phyloP scores from a whole-genome alignment of 1,140 invertebrate species.

The Caerostris darwini region DNA sequence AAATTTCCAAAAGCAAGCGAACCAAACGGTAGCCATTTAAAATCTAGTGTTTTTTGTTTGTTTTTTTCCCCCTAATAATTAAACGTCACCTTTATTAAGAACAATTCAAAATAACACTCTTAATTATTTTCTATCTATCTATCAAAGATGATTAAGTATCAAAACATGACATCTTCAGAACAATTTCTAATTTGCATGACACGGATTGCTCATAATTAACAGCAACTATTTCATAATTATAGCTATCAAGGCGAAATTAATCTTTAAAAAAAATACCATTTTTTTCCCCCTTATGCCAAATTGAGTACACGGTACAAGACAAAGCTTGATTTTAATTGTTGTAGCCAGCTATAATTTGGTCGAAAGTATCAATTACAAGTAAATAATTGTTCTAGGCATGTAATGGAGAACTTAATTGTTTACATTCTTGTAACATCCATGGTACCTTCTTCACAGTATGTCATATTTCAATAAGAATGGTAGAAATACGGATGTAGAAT shows the following conservation, averaged over 20 bases:
- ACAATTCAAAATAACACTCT: too few relatives aligned
- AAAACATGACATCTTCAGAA: neutral
- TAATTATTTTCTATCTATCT: too few relatives aligned
- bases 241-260: neutral
- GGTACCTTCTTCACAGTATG: neutral
- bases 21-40: too few relatives aligned
- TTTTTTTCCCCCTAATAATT: too few relatives aligned
- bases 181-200: neutral
- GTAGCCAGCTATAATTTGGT: neutral
- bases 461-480: neutral
- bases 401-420: neutral
- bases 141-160: neutral
- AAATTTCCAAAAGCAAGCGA: too few relatives aligned
- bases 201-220: neutral
- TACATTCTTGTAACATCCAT: neutral
- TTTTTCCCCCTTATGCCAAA: neutral
- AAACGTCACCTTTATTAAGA: too few relatives aligned
- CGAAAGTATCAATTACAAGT: neutral
- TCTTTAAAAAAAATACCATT: neutral
- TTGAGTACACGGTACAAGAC: neutral
- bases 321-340: neutral
- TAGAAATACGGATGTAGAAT: neutral
- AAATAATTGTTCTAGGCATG: neutral
- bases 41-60: too few relatives aligned
- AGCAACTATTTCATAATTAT: neutral